Evolutionary conservation across 2,888 invertebrate genomes (phyloP), one percentile per base, ranked within the genome.

Genomic region (Vannuccia rotundouncinata): DNA sequence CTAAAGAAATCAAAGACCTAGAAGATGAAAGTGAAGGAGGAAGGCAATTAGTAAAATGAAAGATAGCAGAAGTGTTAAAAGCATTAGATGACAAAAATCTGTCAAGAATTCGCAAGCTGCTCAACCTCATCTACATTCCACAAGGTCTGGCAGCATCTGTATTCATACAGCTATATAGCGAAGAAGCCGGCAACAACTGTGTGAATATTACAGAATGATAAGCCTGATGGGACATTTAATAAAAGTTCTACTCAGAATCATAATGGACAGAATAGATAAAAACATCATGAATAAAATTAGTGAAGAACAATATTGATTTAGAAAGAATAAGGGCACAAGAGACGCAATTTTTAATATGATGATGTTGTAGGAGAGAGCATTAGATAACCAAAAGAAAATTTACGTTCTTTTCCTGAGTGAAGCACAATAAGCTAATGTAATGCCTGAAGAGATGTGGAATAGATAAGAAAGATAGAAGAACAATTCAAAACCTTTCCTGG

Each of bases 291-390:
- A 75, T 75, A 29, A 66, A 66, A 66, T 66, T 2, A 66, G 66
- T 66, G 66, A 66, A 27, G 66, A 66, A 29, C 75, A 75, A 75
- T 75, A 75, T 75, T 22, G 75, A 75, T 75, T 75, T 75, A 75
- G 29, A 31, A 75, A 75, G 31, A 29, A n/a, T n/a, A n/a, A n/a
- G n/a, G n/a, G n/a, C n/a, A n/a, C n/a, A 22, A 75, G 75, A 29
- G 31, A 75, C 31, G 31, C 75, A 29, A 75, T 75, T 75, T 75
- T 75, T 75, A 75, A 75, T 22, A 10, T 75, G 75, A 29, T 22
- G 13, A 75, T 75, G 75, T 31, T 75, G 29, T 29, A 29, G 2
- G 75, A 75, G 31, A 29, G 75, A 31, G 75, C 29, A 17, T 27
- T 75, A 2, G 30, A 29, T 31, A 31, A 29, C 75, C 75, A 75